Evolutionary conservation across 2,113 vertebrate genomes (phyloP), one percentile per base, ranked within the genome.

Genomic region (Brevimyrus niger): DNA sequence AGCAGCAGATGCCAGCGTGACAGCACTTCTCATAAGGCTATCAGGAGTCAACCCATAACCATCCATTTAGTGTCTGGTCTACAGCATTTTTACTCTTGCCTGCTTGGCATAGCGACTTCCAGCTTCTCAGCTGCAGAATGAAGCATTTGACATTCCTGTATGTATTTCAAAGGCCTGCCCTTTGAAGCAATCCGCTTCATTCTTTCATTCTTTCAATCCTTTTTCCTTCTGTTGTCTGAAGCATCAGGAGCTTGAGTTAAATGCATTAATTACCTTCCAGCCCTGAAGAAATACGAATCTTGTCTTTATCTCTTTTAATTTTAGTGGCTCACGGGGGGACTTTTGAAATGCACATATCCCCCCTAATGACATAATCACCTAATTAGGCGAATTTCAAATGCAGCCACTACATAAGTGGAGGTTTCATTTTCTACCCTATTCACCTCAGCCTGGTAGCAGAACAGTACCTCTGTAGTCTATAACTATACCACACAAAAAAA

Each of bases 301-400:
- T 91, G 91, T 94, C 95, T 97, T 97, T 96, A 95, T 95, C 95
- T 95, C 92, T 95, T 97, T 96, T 96, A 95, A 97, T 97, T 96
- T 95, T 95, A 96, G 94, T 94, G 94, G 92, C 94, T 96, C 96
- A 95, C 93, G 92, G 91, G 61, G 93, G 91, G 92, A 93, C 96
- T 96, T 97, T 97, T 96, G 96, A 97, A 95, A 96, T 94, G 94
- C 89, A 86, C 93, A 92, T 94, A 93, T 93, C 91, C 92, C 61
- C 93, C 95, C 96, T 97, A 98, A 97, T 97, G 96, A 97, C 97
- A 98, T 98, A 98, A 99, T 98, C 96, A 94, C 95, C 95, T 98
- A 96, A 98, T 98, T 97, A 98, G 96, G 94, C 94, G 95, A 96
- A 94, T 97, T 96, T 96, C 95, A 94, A 96, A 96, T 95, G 94